These are phyloP conservation scores for Parapsyche elsis DNA, from an alignment of 1,140 invertebrate genomes.

Conservation along the genomic window DNA sequence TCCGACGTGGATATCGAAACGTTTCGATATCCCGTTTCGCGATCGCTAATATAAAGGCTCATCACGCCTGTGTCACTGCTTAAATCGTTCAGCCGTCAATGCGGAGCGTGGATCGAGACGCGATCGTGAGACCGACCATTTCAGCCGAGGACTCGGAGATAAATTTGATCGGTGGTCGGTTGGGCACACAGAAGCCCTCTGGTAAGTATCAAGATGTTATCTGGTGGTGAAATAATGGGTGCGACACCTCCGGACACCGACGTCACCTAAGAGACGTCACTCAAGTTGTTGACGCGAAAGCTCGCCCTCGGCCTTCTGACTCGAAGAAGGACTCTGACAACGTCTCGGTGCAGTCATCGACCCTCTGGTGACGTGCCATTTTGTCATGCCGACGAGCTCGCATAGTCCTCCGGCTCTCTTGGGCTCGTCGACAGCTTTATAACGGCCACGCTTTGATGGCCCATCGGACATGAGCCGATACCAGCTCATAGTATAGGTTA, in stretches of 20 bases:
- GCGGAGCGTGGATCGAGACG: no score
- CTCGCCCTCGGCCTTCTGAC: neutral
- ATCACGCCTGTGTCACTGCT: no score
- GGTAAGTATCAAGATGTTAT: conserved; percentile 26
- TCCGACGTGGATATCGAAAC: no score
- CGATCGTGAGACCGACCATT: no score
- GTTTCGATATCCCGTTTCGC: no score
- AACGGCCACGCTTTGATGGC: neutral
- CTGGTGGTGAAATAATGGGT: neutral
- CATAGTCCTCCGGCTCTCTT: neutral
- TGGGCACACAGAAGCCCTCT: neutral
- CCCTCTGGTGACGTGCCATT: conserved; percentile 4
- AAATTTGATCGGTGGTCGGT: no score
- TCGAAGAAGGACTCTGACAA: neutral
- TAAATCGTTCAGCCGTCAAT: no score
- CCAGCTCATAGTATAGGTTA: neutral
- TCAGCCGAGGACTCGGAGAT: no score
- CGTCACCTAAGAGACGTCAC: conserved; percentile 27
- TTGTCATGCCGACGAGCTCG: neutral
- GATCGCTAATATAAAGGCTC: no score
- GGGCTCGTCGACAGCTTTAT: conserved; percentile 1
- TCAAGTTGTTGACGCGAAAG: neutral
- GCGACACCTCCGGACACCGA: conserved; percentile 24
- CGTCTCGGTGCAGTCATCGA: neutral
- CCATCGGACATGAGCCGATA: neutral